These are phyloP conservation scores for Nebria salina DNA, from an alignment of 2,888 invertebrate species.

Conservation along the genomic window DNA sequence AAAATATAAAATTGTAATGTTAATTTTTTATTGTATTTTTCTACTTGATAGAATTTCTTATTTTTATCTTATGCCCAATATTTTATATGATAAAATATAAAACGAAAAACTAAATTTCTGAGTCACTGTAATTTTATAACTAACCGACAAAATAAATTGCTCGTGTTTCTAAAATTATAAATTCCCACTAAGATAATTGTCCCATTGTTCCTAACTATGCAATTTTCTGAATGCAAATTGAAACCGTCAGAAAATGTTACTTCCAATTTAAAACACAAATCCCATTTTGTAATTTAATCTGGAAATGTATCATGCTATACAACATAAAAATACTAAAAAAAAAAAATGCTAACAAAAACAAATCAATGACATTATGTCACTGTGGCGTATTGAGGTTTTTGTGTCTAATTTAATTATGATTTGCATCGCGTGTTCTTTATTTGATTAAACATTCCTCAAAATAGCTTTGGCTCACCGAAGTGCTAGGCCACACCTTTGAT, in stretches of 20 bases:
- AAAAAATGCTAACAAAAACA: not conserved
- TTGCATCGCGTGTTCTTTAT: not conserved
- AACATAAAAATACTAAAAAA: constrained; percentile 11
- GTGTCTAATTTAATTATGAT: not conserved
- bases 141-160: not conserved
- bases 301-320: not conserved
- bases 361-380: not conserved
- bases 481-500: not conserved
- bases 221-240: not conserved
- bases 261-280: constrained; percentile 2
- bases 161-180: not conserved
- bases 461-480: not conserved
- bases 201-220: not conserved
- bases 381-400: not conserved
- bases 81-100: not conserved
- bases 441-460: not conserved
- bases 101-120: not conserved
- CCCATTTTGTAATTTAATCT: not conserved
- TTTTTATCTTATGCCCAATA: not conserved
- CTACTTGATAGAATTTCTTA: too few species aligned
- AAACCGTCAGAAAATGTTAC: not conserved
- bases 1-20: too few species aligned
- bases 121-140: not conserved
- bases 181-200: not conserved
- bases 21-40: too few species aligned